Percentiles rank a stretch among this genome's conserved stretches.
Conservation (phyloP, 2,888 invertebrate genomes). For the Lucinisca nassula region DNA sequence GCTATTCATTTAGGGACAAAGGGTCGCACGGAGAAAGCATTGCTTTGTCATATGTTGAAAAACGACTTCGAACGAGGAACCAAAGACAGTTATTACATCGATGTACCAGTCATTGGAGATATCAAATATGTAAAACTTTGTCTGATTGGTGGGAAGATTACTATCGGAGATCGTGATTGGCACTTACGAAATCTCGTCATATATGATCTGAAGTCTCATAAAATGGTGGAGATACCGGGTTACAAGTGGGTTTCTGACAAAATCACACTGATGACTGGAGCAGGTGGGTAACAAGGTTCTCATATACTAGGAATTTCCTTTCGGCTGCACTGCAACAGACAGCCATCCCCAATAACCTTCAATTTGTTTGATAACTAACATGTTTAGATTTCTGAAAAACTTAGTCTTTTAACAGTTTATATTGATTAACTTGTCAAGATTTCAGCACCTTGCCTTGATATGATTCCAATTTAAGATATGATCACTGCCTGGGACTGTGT, state of each 20-base stretch:
- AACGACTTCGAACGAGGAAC: slow-evolving; percentile 68
- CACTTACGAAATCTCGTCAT: slow-evolving; percentile 62
- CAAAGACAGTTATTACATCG: slow-evolving; percentile 65
- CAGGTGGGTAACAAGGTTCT: slow-evolving; percentile 29
- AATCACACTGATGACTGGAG: slow-evolving; percentile 53
- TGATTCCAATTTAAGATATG: too few species aligned
- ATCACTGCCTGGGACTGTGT: too few species aligned
- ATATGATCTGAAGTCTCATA: slow-evolving; percentile 57
- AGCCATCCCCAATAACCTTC: too few species aligned
- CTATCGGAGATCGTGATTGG: slow-evolving; percentile 55
- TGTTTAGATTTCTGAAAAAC: too few species aligned
- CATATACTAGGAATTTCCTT: too few species aligned
- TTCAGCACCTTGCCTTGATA: too few species aligned
- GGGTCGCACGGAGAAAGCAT: slow-evolving; percentile 53
- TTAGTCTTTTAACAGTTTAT: too few species aligned
- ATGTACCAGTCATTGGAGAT: slow-evolving; percentile 62
- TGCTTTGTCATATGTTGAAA: slow-evolving; percentile 61
- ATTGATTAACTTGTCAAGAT: too few species aligned
- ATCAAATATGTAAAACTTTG: slow-evolving; percentile 62
- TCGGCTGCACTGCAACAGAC: too few species aligned
- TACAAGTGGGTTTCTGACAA: slow-evolving; percentile 57
- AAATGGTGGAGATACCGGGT: slow-evolving; percentile 59
- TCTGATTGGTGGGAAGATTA: slow-evolving; percentile 66
- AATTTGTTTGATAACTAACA: too few species aligned
- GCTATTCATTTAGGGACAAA: slow-evolving; percentile 50